Evolutionary conservation across 2,113 vertebrate genomes (phyloP).

Genomic region (Nyctereutes procyonoides): DNA sequence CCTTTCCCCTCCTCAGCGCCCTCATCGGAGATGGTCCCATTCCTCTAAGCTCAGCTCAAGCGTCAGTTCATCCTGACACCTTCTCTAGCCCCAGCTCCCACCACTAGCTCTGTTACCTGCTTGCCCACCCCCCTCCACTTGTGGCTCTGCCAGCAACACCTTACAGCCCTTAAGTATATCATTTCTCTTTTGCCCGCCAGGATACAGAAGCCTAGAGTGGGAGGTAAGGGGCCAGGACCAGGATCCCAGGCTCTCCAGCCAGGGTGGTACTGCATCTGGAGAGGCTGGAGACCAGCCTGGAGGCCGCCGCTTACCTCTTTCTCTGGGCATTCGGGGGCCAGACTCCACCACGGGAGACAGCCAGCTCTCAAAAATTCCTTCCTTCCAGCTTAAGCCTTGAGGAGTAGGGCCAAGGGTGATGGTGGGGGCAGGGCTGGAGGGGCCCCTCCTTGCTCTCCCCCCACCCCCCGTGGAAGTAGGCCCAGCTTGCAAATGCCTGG

Average conservation of each 20-base stretch:
- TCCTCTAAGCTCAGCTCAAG: conserved; percentile 6
- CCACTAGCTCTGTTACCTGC: background rate
- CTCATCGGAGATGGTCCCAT: background rate
- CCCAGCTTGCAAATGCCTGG: conserved; percentile 63
- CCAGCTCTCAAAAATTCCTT: conserved; percentile 29
- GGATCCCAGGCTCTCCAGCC: conserved; percentile 1
- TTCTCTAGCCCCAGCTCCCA: background rate
- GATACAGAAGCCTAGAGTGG: conserved; percentile 21
- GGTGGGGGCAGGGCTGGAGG: background rate
- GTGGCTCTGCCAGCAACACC: background rate
- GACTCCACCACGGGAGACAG: background rate
- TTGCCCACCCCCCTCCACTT: background rate
- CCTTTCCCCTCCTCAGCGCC: background rate
- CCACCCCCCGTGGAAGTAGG: background rate
- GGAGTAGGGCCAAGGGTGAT: background rate
- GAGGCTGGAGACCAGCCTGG: background rate
- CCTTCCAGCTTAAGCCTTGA: background rate
- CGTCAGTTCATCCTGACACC: background rate
- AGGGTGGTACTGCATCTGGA: background rate
- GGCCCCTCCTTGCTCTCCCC: background rate
- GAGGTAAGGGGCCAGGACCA: background rate
- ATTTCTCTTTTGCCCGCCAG: conserved; percentile 18
- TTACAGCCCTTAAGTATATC: background rate
- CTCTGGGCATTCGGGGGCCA: background rate
- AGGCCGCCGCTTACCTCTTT: background rate